These are phyloP conservation scores for Pseudorectes ferrugineus DNA, from an alignment of 2,113 vertebrate species.

Conservation along the genomic window DNA sequence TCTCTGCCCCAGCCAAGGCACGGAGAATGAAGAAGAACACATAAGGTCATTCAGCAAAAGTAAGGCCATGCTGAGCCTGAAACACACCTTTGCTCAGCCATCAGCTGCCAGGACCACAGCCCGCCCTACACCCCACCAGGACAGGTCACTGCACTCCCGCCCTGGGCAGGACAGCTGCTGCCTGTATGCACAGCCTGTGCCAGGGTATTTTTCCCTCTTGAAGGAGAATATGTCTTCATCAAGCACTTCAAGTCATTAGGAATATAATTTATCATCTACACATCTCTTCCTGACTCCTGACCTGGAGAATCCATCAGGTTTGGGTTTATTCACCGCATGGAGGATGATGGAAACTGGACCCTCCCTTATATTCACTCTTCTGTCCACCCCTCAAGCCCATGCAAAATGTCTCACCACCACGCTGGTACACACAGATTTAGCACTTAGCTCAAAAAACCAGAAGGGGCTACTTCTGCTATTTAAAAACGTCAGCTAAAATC, in stretches of 20 bases:
- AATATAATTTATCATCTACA: not conserved
- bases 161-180: not conserved
- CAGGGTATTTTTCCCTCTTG: not conserved
- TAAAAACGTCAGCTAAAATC: not conserved
- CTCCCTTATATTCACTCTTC: not conserved
- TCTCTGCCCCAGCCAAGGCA: not conserved
- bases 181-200: not conserved
- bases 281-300: not conserved
- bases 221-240: not conserved
- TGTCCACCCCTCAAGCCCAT: not conserved
- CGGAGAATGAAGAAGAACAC: fast-evolving
- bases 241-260: not conserved
- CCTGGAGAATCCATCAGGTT: not conserved
- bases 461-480: not conserved
- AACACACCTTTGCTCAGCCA: not conserved
- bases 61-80: fast-evolving
- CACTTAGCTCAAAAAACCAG: not conserved
- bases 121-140: fast-evolving
- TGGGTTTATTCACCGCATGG: not conserved
- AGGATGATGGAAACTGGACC: not conserved
- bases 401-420: not conserved
- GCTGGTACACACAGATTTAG: not conserved
- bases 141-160: not conserved
- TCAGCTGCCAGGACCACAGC: not conserved
- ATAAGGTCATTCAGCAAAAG: fast-evolving